A percentile compares a stretch with the other conserved stretches of the same genome.
These are phyloP conservation scores for Rana temporaria DNA, from an alignment of 2,113 vertebrate genomes.

Conservation along the genomic window DNA sequence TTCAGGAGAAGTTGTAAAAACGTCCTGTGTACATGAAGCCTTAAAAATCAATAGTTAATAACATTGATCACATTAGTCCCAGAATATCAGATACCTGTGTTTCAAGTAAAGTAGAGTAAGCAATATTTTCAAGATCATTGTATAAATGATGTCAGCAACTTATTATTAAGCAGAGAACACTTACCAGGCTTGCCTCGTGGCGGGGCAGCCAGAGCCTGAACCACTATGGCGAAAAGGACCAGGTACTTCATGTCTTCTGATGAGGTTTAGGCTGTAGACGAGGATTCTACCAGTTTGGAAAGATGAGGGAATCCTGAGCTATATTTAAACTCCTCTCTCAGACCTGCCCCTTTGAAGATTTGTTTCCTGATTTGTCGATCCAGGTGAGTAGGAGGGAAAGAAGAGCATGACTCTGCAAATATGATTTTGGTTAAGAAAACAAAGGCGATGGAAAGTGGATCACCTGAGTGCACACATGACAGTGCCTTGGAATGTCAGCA, in stretches of 20 bases:
- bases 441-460: neutral
- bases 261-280: neutral
- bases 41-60: too few species aligned
- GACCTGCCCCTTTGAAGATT: neutral
- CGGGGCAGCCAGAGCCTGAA: neutral
- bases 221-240: constrained; percentile 10
- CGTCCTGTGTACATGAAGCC: too few species aligned
- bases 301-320: neutral
- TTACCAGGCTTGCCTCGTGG: neutral
- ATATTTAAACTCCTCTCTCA: neutral
- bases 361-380: neutral
- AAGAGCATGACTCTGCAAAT: constrained; percentile 14
- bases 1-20: too few species aligned
- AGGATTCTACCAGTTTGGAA: neutral
- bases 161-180: neutral
- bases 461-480: neutral
- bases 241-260: constrained; percentile 28
- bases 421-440: neutral
- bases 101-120: too few species aligned
- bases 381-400: neutral
- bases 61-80: too few species aligned
- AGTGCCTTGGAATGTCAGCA: neutral
- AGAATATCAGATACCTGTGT: too few species aligned
- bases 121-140: too few species aligned
- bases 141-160: too few species aligned